These are phyloP conservation scores for Saimiri boliviensis DNA, from an alignment of 2,113 vertebrate genomes.

Conservation along the genomic window DNA sequence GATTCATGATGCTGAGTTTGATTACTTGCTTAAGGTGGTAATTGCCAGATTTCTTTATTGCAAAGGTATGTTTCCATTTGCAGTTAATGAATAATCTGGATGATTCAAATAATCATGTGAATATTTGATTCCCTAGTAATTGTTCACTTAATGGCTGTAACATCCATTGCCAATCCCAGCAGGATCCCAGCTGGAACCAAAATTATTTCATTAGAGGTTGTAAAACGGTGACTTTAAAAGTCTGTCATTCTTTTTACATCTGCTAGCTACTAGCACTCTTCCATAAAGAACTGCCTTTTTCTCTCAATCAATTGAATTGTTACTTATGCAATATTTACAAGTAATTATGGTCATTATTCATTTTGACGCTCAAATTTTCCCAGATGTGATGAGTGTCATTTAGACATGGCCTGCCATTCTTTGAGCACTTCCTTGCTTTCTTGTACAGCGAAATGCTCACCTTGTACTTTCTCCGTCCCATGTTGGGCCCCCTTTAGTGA, in stretches of 20 bases:
- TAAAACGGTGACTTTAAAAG: conserved; percentile 4
- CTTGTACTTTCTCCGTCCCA: not conserved
- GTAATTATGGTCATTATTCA: not conserved
- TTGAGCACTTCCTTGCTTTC: not conserved
- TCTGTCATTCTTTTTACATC: not conserved
- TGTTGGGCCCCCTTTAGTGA: not conserved
- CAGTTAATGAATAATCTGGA: not conserved
- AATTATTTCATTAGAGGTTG: not conserved
- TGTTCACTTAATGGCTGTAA: not conserved
- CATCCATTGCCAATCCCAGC: not conserved
- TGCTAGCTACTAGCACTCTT: not conserved
- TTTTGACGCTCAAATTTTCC: not conserved
- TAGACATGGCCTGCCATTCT: not conserved
- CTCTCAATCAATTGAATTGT: not conserved
- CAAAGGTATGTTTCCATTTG: not conserved
- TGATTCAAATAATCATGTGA: not conserved
- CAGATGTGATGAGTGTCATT: not conserved
- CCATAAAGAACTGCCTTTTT: not conserved
- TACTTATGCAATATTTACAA: conserved; percentile 8
- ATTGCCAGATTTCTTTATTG: not conserved
- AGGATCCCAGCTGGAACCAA: not conserved
- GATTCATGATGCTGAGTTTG: not conserved
- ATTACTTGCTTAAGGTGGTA: not conserved
- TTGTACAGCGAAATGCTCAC: not conserved
- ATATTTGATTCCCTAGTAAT: not conserved